A percentile compares a stretch with the other conserved stretches of the same genome.
Evolutionary conservation across 1,140 invertebrate genomes (phyloP).

Genomic region (Notospermus geniculatus): DNA sequence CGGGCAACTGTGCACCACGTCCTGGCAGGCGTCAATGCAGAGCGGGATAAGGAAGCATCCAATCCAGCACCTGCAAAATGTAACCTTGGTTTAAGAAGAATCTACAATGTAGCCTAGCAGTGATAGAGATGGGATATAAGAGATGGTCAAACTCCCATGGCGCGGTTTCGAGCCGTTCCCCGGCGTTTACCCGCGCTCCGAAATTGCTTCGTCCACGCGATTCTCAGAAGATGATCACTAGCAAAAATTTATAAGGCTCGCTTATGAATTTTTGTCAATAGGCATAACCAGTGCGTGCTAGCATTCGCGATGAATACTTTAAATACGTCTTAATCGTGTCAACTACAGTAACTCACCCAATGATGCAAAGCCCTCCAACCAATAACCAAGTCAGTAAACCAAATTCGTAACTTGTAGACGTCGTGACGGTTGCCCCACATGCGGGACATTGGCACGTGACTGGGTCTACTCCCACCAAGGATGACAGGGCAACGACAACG

Average conservation of each 20-base stretch:
- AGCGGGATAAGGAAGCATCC: constrained; percentile 54
- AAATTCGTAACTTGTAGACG: not conserved
- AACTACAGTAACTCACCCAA: not conserved
- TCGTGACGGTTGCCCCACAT: not conserved
- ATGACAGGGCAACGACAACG: not conserved
- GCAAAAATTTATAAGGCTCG: too few species aligned
- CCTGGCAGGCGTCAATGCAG: constrained; percentile 48
- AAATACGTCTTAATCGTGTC: not conserved
- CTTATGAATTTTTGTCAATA: too few species aligned
- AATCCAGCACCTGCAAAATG: constrained; percentile 35
- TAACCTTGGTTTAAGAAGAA: not conserved
- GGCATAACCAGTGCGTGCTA: too few species aligned
- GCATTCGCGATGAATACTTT: not conserved
- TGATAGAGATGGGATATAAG: too few species aligned
- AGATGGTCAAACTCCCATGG: too few species aligned
- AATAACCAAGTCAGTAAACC: not conserved
- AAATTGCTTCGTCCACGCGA: too few species aligned
- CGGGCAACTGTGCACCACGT: constrained; percentile 49
- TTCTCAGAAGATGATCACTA: too few species aligned
- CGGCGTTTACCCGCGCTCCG: too few species aligned
- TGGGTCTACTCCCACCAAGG: not conserved
- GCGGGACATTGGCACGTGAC: not conserved
- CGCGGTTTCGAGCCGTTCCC: too few species aligned
- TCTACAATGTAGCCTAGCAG: not conserved
- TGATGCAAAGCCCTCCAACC: not conserved